Conservation (phyloP, 2,888 invertebrate genomes). For the Pilophorus perplexus region DNA sequence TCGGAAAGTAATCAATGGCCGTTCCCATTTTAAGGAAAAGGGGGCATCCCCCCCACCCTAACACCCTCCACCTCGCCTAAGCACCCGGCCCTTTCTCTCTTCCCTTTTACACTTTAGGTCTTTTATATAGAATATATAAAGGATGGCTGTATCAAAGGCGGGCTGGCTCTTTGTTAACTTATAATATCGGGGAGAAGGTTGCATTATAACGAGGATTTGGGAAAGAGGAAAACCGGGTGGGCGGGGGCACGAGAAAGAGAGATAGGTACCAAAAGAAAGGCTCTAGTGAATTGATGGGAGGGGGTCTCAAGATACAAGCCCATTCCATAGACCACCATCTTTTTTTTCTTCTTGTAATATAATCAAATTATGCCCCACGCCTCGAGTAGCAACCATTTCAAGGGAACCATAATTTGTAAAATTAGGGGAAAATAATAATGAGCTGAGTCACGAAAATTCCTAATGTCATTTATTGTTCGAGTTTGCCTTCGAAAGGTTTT, state of each 20-base stretch:
- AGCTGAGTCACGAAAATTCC: too few relatives aligned
- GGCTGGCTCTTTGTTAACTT: constrained; percentile 43
- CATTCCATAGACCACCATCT: background rate
- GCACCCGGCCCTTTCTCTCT: constrained; percentile 30
- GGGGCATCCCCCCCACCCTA: constrained; percentile 1
- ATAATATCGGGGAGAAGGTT: constrained; percentile 44
- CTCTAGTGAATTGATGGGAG: background rate
- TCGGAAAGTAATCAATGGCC: constrained; percentile 40
- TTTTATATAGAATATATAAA: constrained; percentile 41
- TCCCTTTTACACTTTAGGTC: constrained; percentile 37
- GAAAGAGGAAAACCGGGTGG: background rate
- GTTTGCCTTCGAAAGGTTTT: background rate
- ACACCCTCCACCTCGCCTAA: constrained; percentile 3
- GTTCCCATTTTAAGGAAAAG: constrained; percentile 35
- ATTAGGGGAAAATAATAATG: too few relatives aligned
- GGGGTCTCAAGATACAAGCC: constrained; percentile 12
- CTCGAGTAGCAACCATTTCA: background rate
- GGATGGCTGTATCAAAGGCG: constrained; percentile 39
- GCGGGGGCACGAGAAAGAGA: constrained; percentile 27
- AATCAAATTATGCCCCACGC: constrained; percentile 13
- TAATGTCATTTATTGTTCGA: background rate
- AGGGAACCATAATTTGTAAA: background rate
- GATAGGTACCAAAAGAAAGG: constrained; percentile 9
- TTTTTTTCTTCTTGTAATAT: background rate
- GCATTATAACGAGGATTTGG: constrained; percentile 39